These are phyloP conservation scores for Saimiri boliviensis DNA, from an alignment of 2,113 vertebrate genomes.

Conservation along the genomic window DNA sequence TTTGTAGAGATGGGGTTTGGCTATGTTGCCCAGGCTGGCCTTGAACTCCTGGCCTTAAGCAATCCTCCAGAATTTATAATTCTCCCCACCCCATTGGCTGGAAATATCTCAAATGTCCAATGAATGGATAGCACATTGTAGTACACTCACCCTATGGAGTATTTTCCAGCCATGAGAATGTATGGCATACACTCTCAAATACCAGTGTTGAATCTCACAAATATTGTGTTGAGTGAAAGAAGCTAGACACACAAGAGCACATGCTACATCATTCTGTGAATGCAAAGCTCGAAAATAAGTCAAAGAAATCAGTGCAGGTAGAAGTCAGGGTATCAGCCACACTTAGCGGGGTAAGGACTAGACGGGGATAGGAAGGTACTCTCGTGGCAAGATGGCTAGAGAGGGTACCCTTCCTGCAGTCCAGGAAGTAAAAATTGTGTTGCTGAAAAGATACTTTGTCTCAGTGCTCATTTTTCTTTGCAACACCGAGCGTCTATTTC, in stretches of 20 bases:
- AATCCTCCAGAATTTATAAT: not conserved
- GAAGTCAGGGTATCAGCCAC: not conserved
- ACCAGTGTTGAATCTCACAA: not conserved
- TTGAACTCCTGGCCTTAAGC: not conserved
- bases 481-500: too few species aligned
- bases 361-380: not conserved
- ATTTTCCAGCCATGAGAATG: not conserved
- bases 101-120: not conserved
- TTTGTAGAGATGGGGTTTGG: not conserved
- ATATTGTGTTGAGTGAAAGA: not conserved
- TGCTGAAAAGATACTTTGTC: too few species aligned
- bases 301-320: not conserved
- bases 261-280: not conserved
- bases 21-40: not conserved
- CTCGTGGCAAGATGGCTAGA: too few species aligned
- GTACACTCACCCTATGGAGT: not conserved
- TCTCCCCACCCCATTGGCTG: not conserved
- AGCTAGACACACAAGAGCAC: not conserved
- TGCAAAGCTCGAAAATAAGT: not conserved
- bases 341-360: not conserved
- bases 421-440: too few species aligned
- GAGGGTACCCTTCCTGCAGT: too few species aligned
- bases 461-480: too few species aligned
- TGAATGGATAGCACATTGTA: not conserved
- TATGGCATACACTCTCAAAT: fast-evolving